Base-by-base conservation (phyloP, 2,113 vertebrate genomes). In the Paradisaea rubra region DNA sequence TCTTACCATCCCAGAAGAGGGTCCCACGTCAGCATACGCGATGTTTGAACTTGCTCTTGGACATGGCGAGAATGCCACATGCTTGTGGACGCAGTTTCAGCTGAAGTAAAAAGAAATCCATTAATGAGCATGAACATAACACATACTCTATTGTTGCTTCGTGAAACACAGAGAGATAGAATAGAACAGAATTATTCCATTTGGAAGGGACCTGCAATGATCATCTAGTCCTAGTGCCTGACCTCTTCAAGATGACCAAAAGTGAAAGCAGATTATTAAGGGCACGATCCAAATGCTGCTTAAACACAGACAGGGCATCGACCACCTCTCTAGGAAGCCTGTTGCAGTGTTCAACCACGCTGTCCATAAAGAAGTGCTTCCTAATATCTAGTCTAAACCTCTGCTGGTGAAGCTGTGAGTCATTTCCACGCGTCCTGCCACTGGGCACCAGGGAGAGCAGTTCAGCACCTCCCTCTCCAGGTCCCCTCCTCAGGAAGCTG, bases 271-370 rank as follows among this genome's bases (percentile, higher is more conserved):
- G 7, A 18, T 52, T 53, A 13, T 70, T 31, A 30, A 33, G 22
- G 44, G 6, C 25, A 33, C n/a, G 42, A 12, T 68, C 10, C 60
- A 57, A 68, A 50, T 25, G 9, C 37, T n/a, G 15, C 39, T 76
- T 64, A 45, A 61, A 50, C 35, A 42, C 11, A 31, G 15, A 24
- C 3, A 57, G 10, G 30, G 3, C 28, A 68, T 24, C 0, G 0
- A 54, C 5, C 28, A 57, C 18, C 21, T 45, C 28, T 35, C 42
- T 35, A 21, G 35, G 3, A 66, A 78, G 13, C 3, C 13, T 57
- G 5, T 31, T 37, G 23, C 14, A 11, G 28, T 42, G 10, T 61
- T 50, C 1, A 0, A 27, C 20, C 35, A 60, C 23, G 14, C 16
- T 39, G 3, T 56, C 13, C 2, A 17, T 14, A 52, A 68, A 41